Conservation (phyloP, 1,140 invertebrate species). For the Psix sp. region DNA sequence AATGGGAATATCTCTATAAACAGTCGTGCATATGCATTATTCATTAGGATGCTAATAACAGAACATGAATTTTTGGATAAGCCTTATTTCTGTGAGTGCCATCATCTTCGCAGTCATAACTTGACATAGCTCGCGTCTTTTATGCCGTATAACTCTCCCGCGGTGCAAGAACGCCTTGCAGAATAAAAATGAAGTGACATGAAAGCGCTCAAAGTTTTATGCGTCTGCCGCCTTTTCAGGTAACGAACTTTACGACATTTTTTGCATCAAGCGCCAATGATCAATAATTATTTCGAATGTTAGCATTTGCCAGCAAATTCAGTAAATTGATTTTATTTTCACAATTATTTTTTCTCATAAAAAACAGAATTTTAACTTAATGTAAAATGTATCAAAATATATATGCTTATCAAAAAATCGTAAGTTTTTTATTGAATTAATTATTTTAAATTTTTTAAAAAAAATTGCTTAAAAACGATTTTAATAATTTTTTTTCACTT, state of each 20-base stretch:
- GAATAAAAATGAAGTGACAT: conserved; percentile 55
- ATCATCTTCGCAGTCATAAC: conserved; percentile 57
- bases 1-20: conserved; percentile 60
- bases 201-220: conserved; percentile 55
- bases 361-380: too few relatives aligned
- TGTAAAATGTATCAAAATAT: too few relatives aligned
- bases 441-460: too few relatives aligned
- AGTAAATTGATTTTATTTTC: background rate
- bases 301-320: conserved; percentile 6
- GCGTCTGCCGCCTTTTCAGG: conserved; percentile 53
- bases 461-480: too few relatives aligned
- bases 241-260: conserved; percentile 52
- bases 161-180: conserved; percentile 49
- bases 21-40: conserved; percentile 60
- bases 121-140: conserved; percentile 58
- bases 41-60: conserved; percentile 59
- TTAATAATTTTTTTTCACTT: too few relatives aligned
- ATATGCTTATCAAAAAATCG: too few relatives aligned
- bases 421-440: too few relatives aligned
- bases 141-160: conserved; percentile 52
- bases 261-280: conserved; percentile 34
- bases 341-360: too few relatives aligned
- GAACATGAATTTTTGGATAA: conserved; percentile 57
- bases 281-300: conserved; percentile 36
- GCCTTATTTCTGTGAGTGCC: conserved; percentile 54